phyloP scores from a whole-genome alignment of 2,797 vertebrate species.

The Pseudomugil gertrudae region DNA sequence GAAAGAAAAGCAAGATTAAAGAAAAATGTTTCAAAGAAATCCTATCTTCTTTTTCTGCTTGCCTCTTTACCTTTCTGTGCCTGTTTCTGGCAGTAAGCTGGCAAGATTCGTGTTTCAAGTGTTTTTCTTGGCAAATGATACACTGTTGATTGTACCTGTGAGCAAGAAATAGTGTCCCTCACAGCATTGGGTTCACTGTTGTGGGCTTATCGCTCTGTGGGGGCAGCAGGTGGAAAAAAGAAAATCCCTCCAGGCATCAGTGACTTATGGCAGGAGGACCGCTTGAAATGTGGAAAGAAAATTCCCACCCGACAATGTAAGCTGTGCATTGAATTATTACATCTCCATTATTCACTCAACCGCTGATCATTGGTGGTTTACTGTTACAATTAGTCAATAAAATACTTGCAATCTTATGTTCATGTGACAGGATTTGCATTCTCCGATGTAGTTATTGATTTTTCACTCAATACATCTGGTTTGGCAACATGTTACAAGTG shows the following conservation, averaged over 20 bases:
- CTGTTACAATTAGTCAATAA: constrained; percentile 26
- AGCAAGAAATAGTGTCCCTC: constrained; percentile 44
- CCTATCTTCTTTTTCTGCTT: constrained; percentile 21
- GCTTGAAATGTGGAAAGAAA: constrained; percentile 40
- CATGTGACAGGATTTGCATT: constrained; percentile 18
- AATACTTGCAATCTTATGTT: not conserved
- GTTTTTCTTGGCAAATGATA: constrained; percentile 27
- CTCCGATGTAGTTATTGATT: constrained; percentile 39
- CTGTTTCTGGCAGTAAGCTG: constrained; percentile 20
- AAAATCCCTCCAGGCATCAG: constrained; percentile 52
- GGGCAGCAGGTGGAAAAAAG: constrained; percentile 53
- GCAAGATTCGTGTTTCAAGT: constrained; percentile 36
- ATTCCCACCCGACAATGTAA: constrained; percentile 18
- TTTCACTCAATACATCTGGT: constrained; percentile 19
- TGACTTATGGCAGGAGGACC: constrained; percentile 39
- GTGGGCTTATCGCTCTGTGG: constrained; percentile 55
- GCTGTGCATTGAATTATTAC: not conserved
- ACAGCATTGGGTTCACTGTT: constrained; percentile 42
- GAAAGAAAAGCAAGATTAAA: constrained; percentile 31
- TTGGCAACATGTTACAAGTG: constrained; percentile 18
- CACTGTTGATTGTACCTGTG: constrained; percentile 38
- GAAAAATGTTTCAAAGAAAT: constrained; percentile 9
- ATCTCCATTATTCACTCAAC: constrained; percentile 11
- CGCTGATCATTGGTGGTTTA: constrained; percentile 7
- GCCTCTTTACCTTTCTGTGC: constrained; percentile 9